phyloP scores from a whole-genome alignment of 2,797 vertebrate species.

The Manis pentadactyla region DNA sequence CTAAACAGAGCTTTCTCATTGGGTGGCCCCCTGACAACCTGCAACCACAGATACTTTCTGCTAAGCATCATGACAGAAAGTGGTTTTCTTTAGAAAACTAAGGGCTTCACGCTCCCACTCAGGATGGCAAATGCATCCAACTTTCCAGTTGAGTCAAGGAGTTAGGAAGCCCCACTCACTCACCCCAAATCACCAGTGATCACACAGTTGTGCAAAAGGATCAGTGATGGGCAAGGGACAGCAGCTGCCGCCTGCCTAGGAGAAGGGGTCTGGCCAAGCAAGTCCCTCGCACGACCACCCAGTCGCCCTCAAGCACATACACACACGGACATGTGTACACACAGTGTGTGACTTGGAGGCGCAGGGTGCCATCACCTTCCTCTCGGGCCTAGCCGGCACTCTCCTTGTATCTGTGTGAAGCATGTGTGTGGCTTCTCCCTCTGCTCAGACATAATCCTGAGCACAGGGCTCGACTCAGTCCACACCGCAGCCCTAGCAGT shows the following conservation, averaged over 20 bases:
- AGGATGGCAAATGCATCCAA: not conserved
- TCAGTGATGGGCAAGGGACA: rapidly evolving
- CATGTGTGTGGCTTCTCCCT: no score
- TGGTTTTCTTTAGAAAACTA: not conserved
- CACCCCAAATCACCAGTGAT: not conserved
- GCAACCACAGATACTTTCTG: not conserved
- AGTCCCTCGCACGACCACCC: not conserved
- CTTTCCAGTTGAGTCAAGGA: not conserved
- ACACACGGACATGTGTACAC: rapidly evolving
- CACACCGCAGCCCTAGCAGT: not conserved
- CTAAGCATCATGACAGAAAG: not conserved
- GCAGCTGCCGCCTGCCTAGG: not conserved
- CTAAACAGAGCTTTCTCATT: not conserved
- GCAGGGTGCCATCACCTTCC: no score
- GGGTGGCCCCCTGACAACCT: not conserved
- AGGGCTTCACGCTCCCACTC: not conserved
- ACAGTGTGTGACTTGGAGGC: not conserved
- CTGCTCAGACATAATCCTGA: not conserved
- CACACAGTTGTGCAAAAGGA: not conserved
- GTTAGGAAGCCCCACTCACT: not conserved
- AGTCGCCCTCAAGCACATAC: not conserved
- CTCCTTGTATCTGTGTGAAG: not conserved
- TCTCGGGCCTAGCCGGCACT: not conserved
- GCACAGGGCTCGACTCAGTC: not conserved
- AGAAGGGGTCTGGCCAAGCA: not conserved